phyloP scores from a whole-genome alignment of 2,113 vertebrate genomes.

The Mugil cephalus region DNA sequence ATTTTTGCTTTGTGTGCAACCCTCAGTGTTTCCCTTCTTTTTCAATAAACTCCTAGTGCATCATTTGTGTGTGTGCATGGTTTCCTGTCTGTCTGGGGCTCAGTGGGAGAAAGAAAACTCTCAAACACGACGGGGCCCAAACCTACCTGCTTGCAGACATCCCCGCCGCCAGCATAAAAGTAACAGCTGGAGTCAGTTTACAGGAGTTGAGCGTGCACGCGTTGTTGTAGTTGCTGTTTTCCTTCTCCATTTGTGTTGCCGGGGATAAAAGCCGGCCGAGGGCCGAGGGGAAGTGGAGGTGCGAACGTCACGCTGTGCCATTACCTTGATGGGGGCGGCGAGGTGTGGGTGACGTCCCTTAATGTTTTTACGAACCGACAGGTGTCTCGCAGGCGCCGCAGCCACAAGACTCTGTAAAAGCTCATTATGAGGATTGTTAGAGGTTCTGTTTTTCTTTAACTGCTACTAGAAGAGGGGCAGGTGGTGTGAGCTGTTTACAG shows the following conservation, averaged over 20 bases:
- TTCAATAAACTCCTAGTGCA: too few relatives aligned
- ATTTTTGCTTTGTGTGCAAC: too few relatives aligned
- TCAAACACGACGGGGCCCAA: not conserved
- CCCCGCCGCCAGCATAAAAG: not conserved
- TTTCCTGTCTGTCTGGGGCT: not conserved
- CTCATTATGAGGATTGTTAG: constrained; percentile 51
- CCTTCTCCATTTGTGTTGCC: constrained; percentile 71
- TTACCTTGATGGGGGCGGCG: constrained; percentile 51
- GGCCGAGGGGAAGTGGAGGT: constrained; percentile 82
- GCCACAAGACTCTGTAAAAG: constrained; percentile 49
- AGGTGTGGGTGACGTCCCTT: constrained; percentile 60
- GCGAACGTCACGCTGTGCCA: constrained; percentile 67
- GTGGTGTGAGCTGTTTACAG: constrained; percentile 15
- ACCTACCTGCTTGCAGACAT: constrained; percentile 39
- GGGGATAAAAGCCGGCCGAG: constrained; percentile 65
- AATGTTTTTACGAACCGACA: constrained; percentile 83
- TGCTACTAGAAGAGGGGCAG: constrained; percentile 5
- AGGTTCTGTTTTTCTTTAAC: constrained; percentile 25
- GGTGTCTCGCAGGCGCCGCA: constrained; percentile 66
- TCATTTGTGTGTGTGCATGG: not conserved
- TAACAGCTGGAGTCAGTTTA: constrained; percentile 63
- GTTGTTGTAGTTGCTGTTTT: constrained; percentile 85
- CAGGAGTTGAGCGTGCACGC: constrained; percentile 29
- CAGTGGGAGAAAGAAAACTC: not conserved
- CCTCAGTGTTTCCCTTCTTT: too few relatives aligned